Percentiles rank a stretch among this genome's conserved stretches.
phyloP scores from a whole-genome alignment of 2,888 invertebrate species.

The Amphipyra berbera region DNA sequence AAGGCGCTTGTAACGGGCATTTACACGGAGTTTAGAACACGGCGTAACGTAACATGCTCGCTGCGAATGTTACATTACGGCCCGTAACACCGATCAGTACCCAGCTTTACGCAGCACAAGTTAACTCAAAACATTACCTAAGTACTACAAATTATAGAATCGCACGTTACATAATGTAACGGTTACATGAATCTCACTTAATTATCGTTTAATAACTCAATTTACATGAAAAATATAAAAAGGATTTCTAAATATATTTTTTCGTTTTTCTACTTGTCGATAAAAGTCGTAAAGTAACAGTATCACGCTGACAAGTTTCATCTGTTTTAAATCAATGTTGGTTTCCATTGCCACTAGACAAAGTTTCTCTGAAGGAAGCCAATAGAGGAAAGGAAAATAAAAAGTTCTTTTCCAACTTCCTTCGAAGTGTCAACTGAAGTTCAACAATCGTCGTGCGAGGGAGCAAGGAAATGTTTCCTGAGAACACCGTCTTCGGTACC shows the following conservation, averaged over 20 bases:
- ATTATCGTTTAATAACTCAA: too few relatives aligned
- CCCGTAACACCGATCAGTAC: too few relatives aligned
- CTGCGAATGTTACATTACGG: too few relatives aligned
- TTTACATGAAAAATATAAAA: too few relatives aligned
- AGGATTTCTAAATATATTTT: constrained; percentile 15
- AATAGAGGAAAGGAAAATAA: constrained; percentile 75
- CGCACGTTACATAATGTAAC: too few relatives aligned
- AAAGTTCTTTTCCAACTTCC: constrained; percentile 74
- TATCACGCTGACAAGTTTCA: constrained; percentile 59
- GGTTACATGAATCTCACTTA: too few relatives aligned
- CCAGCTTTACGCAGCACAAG: too few relatives aligned
- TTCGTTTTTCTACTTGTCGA: constrained; percentile 37
- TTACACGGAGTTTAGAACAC: too few relatives aligned
- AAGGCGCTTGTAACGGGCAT: too few relatives aligned
- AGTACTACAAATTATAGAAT: too few relatives aligned
- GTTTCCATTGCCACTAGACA: constrained; percentile 69
- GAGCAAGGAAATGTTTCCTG: constrained; percentile 55
- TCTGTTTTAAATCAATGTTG: constrained; percentile 75
- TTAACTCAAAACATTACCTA: too few relatives aligned
- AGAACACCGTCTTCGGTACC: constrained; percentile 7
- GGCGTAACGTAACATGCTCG: too few relatives aligned
- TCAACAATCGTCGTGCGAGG: constrained; percentile 68
- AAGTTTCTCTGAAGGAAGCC: constrained; percentile 73
- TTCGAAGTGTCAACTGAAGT: constrained; percentile 77
- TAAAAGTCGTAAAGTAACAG: constrained; percentile 53